Percentiles rank a stretch among this genome's conserved stretches.
phyloP scores from a whole-genome alignment of 2,888 invertebrate genomes.

The Eulithis prunata region DNA sequence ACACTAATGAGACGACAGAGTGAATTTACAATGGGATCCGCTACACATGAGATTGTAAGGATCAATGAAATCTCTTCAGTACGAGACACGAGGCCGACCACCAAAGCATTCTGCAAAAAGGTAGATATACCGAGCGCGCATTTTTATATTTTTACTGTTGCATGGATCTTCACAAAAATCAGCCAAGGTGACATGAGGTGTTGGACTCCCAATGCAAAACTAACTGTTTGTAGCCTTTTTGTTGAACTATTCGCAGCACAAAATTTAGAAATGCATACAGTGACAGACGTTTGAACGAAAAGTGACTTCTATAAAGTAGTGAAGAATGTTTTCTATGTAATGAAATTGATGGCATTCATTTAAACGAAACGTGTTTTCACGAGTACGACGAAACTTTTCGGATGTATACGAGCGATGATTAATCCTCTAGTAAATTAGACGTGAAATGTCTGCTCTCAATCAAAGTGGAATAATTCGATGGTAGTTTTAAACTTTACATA shows the following conservation, averaged over 20 bases:
- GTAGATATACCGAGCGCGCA: conserved; percentile 17
- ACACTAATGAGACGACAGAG: conserved; percentile 70
- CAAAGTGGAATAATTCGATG: conserved; percentile 55
- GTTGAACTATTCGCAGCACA: conserved; percentile 52
- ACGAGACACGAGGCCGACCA: conserved; percentile 39
- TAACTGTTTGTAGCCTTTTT: conserved; percentile 53
- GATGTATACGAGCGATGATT: conserved; percentile 55
- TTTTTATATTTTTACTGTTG: background rate
- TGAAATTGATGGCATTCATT: conserved; percentile 44
- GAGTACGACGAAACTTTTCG: conserved; percentile 56
- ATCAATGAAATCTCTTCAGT: conserved; percentile 44
- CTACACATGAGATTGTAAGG: conserved; percentile 49
- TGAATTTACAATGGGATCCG: conserved; percentile 64
- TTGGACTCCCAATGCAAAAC: conserved; percentile 49
- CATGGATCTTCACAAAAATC: background rate
- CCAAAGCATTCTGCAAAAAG: conserved; percentile 32
- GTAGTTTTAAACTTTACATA: conserved; percentile 36
- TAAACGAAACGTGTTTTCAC: conserved; percentile 47
- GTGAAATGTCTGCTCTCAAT: conserved; percentile 63
- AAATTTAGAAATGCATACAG: conserved; percentile 63
- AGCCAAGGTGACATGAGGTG: conserved; percentile 50
- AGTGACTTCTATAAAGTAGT: conserved; percentile 10
- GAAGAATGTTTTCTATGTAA: conserved; percentile 28
- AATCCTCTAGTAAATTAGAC: conserved; percentile 61
- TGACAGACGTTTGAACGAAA: conserved; percentile 8